Conservation (phyloP, 35 echinoderm and acorn worm genomes). For the Hemicentrotus pulcherrimus region DNA sequence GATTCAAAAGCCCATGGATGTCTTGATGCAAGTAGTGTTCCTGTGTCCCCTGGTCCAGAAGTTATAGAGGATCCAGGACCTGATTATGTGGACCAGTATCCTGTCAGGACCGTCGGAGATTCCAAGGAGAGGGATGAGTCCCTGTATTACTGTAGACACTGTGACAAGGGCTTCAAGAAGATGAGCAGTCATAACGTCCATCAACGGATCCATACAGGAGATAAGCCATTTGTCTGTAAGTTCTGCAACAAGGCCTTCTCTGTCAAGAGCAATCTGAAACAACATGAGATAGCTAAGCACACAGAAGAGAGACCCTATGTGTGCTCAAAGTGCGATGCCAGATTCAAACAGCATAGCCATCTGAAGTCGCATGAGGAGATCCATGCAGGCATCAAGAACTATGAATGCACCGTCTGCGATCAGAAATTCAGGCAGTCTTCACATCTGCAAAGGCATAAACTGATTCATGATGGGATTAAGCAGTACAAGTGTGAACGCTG, state of each 20-base stretch:
- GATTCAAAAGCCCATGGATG: not conserved
- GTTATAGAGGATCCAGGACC: slow-evolving; percentile 3
- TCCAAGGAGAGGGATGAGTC: not conserved
- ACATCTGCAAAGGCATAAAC: slow-evolving; percentile 42
- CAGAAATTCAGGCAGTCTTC: slow-evolving; percentile 53
- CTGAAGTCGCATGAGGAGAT: slow-evolving; percentile 51
- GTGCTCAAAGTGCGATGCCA: slow-evolving; percentile 37
- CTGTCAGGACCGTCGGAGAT: not conserved
- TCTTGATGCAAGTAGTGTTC: not conserved
- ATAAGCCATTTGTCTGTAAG: slow-evolving; percentile 57
- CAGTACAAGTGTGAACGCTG: slow-evolving; percentile 32
- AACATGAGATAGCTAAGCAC: slow-evolving; percentile 37
- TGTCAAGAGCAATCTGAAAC: slow-evolving; percentile 49
- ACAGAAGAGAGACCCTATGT: slow-evolving; percentile 38
- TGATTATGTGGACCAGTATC: not conserved
- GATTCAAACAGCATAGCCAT: slow-evolving; percentile 49
- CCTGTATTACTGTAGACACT: slow-evolving; percentile 44
- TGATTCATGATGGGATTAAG: slow-evolving; percentile 51
- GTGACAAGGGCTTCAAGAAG: slow-evolving; percentile 53
- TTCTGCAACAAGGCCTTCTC: slow-evolving; percentile 55
- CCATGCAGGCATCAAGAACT: slow-evolving; percentile 49
- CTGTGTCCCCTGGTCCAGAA: not conserved
- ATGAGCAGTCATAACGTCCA: slow-evolving; percentile 52
- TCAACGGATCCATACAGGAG: slow-evolving; percentile 47
- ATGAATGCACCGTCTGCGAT: slow-evolving; percentile 38